A percentile compares a stretch with the other conserved stretches of the same genome.
phyloP scores from a whole-genome alignment of 1,140 invertebrate genomes.

The Aculops lycopersici region DNA sequence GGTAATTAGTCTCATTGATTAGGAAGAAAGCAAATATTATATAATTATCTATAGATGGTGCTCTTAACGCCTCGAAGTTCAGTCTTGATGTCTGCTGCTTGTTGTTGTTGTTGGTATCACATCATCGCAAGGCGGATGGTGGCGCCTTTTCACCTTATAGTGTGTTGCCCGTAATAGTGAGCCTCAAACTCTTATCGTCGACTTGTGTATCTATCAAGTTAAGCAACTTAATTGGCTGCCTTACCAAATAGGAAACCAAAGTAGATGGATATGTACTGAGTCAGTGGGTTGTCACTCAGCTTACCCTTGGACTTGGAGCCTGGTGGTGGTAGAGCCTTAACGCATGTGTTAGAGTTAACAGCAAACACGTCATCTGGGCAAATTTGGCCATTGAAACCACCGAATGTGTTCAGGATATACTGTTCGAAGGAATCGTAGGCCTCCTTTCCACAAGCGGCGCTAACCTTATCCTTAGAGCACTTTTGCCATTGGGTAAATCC shows the following conservation, averaged over 20 bases:
- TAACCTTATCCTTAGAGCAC: conserved; percentile 1
- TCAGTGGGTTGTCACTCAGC: conserved; percentile 4
- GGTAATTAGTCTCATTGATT: too few species aligned
- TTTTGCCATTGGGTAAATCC: conserved; percentile 4
- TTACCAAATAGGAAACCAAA: conserved; percentile 4
- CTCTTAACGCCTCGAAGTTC: too few species aligned
- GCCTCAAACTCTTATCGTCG: too few species aligned
- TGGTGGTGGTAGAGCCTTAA: conserved; percentile 1
- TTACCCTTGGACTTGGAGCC: background rate
- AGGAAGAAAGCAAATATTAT: too few species aligned
- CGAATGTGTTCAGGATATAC: background rate
- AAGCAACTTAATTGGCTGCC: background rate
- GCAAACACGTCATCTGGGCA: conserved; percentile 6
- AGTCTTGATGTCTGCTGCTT: too few species aligned
- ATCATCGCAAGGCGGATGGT: too few species aligned
- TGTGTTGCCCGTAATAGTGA: too few species aligned
- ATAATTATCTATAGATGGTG: too few species aligned
- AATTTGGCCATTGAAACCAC: background rate
- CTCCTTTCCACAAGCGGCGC: background rate
- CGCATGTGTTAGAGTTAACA: background rate
- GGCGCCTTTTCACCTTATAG: too few species aligned
- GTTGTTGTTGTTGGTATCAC: too few species aligned
- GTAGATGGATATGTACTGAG: conserved; percentile 3
- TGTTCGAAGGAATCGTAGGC: background rate
- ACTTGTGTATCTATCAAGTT: too few species aligned